These are phyloP conservation scores for Neomonachus schauinslandi DNA, from an alignment of 2,113 vertebrate genomes.

Conservation along the genomic window DNA sequence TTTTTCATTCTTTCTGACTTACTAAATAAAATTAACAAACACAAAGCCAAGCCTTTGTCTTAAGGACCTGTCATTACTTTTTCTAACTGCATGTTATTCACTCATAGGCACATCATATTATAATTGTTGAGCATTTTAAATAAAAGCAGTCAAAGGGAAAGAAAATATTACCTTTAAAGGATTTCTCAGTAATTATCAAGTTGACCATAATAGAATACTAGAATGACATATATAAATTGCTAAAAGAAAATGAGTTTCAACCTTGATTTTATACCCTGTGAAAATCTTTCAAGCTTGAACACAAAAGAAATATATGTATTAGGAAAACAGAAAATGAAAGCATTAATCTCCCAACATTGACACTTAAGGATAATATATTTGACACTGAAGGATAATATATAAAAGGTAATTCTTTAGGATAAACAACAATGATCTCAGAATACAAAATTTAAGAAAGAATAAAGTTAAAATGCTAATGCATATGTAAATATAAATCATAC, in stretches of 20 bases:
- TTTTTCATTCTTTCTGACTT: neutral
- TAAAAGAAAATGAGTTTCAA: neutral
- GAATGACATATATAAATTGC: neutral
- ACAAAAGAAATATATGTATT: neutral
- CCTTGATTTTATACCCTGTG: neutral
- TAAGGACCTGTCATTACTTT: neutral
- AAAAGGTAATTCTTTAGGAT: neutral
- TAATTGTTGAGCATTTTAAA: neutral
- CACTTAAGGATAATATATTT: neutral
- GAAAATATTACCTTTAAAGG: neutral
- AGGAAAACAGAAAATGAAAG: neutral
- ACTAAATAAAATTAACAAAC: neutral
- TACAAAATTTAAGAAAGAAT: neutral
- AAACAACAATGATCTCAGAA: neutral
- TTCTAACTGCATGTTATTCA: neutral
- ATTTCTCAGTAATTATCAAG: neutral
- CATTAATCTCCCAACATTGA: neutral
- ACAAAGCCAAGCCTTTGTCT: neutral
- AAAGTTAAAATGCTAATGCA: neutral
- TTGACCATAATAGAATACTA: neutral
- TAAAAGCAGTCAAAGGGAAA: neutral
- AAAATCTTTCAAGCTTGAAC: neutral
- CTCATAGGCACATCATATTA: neutral
- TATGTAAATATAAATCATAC: neutral
- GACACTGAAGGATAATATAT: neutral